Evolutionary conservation across 2,888 invertebrate species (phyloP), one percentile per base, ranked within the genome.

Genomic region (Rhagophthalmus giganteus): DNA sequence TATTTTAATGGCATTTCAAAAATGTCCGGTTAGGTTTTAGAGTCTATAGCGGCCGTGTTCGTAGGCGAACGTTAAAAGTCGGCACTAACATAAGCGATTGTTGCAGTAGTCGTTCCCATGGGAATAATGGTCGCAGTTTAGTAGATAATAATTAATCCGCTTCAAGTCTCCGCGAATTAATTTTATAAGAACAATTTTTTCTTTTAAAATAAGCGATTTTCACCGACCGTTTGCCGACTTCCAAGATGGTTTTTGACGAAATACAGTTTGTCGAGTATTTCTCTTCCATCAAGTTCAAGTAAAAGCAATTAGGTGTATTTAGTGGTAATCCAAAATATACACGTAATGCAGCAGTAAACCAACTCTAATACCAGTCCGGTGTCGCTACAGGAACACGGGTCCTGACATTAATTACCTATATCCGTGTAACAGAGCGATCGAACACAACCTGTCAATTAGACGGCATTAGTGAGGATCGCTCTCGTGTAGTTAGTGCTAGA

Each of bases 381-480:
- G 61, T 63, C 61, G 58, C 59, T 58, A 53, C 51, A 58, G 59
- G 68, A 71, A 73, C 74, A 72, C 71, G 73, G 73, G 71, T 72
- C 69, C 70, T 73, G 74, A 74, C 74, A 71, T 74, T 74, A 73
- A 74, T 74, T 74, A 74, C 73, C 74, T 74, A 74, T 72, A 74
- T 74, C 73, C 73, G 71, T 73, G 74, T 73, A 72, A 69, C 69
- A 63, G 65, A 60, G 63, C 71, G 69, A 72, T 72, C 70, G 73
- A 71, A 74, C 74, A 73, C 72, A 70, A 73, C 72, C 74, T 74
- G 74, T 74, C 74, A 74, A 74, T 74, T 74, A 74, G 73, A 72
- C 69, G 65, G 74, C 67, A 74, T 74, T 74, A 74, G 71, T 68
- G 54, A 55, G 60, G 63, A 62, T 61, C 60, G 54, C 59, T 61